phyloP scores from a whole-genome alignment of 2,888 invertebrate species.

The Nomada ferruginata region DNA sequence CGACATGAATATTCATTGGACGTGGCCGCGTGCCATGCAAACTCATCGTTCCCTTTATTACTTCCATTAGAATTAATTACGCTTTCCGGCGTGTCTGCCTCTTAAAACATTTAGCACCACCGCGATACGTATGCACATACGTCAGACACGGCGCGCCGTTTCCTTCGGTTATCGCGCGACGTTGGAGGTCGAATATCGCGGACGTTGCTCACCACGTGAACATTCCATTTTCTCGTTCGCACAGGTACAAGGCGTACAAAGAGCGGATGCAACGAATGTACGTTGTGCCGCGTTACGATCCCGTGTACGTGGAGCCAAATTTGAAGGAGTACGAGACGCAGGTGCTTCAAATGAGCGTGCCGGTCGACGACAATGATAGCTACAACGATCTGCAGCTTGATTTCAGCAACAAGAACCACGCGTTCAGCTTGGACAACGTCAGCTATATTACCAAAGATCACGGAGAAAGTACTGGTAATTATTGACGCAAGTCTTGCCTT shows the following conservation, averaged over 20 bases:
- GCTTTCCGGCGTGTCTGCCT: constrained; percentile 63
- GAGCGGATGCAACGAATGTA: constrained; percentile 92
- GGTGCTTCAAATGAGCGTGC: constrained; percentile 96
- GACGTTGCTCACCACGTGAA: neutral
- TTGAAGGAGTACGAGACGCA: constrained; percentile 98
- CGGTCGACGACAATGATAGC: constrained; percentile 92
- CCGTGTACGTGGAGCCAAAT: constrained; percentile 90
- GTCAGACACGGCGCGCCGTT: neutral
- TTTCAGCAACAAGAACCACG: constrained; percentile 94
- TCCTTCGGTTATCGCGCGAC: constrained; percentile 3
- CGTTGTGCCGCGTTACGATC: constrained; percentile 89
- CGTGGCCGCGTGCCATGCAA: constrained; percentile 42
- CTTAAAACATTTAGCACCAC: constrained; percentile 26
- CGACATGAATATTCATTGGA: constrained; percentile 59
- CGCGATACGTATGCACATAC: neutral
- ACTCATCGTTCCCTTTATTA: constrained; percentile 68
- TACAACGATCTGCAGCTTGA: constrained; percentile 92
- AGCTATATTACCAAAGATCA: constrained; percentile 95
- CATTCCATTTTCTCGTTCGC: neutral
- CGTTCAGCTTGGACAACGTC: constrained; percentile 94
- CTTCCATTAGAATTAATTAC: constrained; percentile 72
- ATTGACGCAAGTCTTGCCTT: too few relatives aligned
- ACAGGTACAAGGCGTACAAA: constrained; percentile 94
- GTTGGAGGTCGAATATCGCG: too few relatives aligned
- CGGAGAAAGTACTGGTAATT: constrained; percentile 86